phyloP scores from a whole-genome alignment of 2,113 vertebrate species.

The Brachionichthys hirsutus region DNA sequence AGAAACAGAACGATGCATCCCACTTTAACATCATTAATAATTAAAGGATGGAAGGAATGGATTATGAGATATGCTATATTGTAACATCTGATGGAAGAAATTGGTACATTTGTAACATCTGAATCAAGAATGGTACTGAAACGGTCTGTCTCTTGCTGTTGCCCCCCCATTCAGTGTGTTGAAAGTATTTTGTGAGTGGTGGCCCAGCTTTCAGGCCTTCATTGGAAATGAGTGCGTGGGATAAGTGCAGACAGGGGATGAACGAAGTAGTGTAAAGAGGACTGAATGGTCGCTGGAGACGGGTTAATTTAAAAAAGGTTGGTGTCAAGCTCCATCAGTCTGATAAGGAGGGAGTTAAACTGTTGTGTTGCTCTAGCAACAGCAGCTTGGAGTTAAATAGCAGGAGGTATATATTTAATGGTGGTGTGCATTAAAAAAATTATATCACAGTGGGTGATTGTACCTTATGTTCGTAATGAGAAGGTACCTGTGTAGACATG shows the following conservation, averaged over 20 bases:
- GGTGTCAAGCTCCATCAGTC: constrained; percentile 31
- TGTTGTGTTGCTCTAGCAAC: constrained; percentile 31
- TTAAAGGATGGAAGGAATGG: constrained; percentile 63
- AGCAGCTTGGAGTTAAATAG: constrained; percentile 20
- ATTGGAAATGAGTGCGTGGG: constrained; percentile 24
- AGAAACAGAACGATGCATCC: constrained; percentile 61
- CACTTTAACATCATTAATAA: constrained; percentile 68
- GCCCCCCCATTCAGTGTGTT: constrained; percentile 15
- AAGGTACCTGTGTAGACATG: constrained; percentile 45
- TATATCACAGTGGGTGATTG: constrained; percentile 19
- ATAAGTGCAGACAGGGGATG: constrained; percentile 9
- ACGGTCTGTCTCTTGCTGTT: constrained; percentile 15
- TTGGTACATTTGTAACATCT: constrained; percentile 45
- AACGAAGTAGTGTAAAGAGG: constrained; percentile 15
- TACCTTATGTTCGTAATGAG: constrained; percentile 35
- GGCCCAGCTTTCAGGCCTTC: constrained; percentile 34
- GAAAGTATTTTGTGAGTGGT: constrained; percentile 34
- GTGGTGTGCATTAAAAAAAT: constrained; percentile 34
- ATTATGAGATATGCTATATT: constrained; percentile 62
- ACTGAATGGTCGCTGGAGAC: constrained; percentile 29
- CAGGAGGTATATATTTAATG: constrained; percentile 25
- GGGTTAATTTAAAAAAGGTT: constrained; percentile 53
- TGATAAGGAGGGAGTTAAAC: constrained; percentile 29
- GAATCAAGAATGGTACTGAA: constrained; percentile 42
- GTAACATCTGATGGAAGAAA: constrained; percentile 54